Evolutionary conservation across 2,113 vertebrate genomes (phyloP), one percentile per base, ranked within the genome.

Genomic region (Burhinus oedicnemus): DNA sequence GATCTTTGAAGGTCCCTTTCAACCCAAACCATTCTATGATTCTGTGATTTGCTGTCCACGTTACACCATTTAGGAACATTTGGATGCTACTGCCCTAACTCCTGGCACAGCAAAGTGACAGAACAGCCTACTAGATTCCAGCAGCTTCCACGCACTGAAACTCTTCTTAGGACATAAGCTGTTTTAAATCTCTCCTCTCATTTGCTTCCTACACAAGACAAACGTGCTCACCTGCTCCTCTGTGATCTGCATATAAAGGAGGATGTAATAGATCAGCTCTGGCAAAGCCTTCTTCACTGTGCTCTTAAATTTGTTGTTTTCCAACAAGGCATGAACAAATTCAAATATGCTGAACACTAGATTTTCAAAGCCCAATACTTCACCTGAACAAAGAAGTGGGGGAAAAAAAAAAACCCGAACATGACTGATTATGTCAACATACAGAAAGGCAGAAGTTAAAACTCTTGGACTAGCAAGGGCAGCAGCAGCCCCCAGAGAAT

Each of bases 191-290:
- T 65, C 54, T 54, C 20, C 51, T 58, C 68, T 82, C n/a, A 36
- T 91, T 77, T 90, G 47, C 89, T 89, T 89, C 47, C 76, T 61
- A 30, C 62, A 51, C 49, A 64, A 77, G 34, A 64, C 26, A 93
- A 93, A 81, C 11, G 8, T 23, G 42, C 82, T 97, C 95, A 98
- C 98, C 98, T 99, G 98, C 61, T 99, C 99, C 94, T 99, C 99
- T 4, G 99, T 99, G 98, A 99, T 99, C 97, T 99, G 99, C 99
- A 99, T 99, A 96, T 99, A 99, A 34, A 99, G 98, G 91, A 99
- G 99, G 97, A 99, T 97, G 97, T 99, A 99, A 97, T 99, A 99
- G 89, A 99, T 99, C 89, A 99, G 98, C 68, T 99, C 99, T 12
- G 99, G 99, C 89, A 99, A 98, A 26, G 99, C 99, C 89, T 99